These are phyloP conservation scores for Pogona vitticeps DNA, from an alignment of 2,113 vertebrate genomes.

Conservation along the genomic window DNA sequence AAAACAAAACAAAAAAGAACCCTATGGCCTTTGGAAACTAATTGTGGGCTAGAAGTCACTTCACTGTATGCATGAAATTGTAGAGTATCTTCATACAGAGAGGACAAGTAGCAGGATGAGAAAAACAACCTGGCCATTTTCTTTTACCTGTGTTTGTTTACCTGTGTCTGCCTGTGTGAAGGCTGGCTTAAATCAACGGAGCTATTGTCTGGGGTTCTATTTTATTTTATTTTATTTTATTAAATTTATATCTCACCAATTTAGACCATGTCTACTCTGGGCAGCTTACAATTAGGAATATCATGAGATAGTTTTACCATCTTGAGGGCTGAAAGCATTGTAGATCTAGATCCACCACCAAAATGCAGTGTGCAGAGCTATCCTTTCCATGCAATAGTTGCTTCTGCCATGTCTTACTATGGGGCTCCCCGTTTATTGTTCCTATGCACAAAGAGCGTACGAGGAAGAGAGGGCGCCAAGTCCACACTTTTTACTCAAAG, in stretches of 20 bases:
- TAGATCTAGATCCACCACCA: not conserved
- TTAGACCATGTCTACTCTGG: too few species aligned
- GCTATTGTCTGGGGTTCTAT: not conserved
- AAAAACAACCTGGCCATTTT: not conserved
- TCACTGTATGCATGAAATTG: not conserved
- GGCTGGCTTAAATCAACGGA: not conserved
- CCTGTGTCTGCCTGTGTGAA: not conserved
- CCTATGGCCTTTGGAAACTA: not conserved
- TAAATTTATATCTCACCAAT: too few species aligned
- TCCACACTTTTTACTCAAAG: too few species aligned
- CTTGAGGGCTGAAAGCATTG: too few species aligned
- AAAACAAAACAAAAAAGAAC: not conserved
- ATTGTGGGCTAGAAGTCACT: not conserved
- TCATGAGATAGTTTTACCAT: too few species aligned
- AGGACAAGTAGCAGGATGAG: not conserved
- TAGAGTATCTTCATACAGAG: not conserved
- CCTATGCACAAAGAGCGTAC: not conserved
- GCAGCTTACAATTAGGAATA: too few species aligned
- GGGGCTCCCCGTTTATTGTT: not conserved
- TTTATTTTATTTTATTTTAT: too few species aligned
- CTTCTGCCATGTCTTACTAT: not conserved
- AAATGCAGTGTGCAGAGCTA: not conserved
- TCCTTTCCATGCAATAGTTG: not conserved
- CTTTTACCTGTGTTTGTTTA: not conserved
- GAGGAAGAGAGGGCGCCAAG: not conserved